A percentile compares a stretch with the other conserved stretches of the same genome.
These are phyloP conservation scores for Glaucidium brasilianum DNA, from an alignment of 2,113 vertebrate species.

Conservation along the genomic window DNA sequence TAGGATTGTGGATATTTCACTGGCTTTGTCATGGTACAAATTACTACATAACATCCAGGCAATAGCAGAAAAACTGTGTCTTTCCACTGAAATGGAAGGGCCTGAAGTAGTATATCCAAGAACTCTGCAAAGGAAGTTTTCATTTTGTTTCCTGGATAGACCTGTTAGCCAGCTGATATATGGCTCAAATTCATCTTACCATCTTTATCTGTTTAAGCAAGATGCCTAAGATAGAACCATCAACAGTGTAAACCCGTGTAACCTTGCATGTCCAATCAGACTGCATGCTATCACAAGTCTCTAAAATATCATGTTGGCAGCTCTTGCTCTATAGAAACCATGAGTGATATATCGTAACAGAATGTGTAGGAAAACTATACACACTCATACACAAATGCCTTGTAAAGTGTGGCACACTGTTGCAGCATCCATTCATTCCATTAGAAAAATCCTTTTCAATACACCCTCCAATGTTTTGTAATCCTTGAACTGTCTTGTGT, in stretches of 20 bases:
- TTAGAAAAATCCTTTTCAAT: neutral
- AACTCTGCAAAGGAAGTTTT: neutral
- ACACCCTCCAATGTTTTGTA: neutral
- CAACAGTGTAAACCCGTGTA: neutral
- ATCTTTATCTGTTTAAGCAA: neutral
- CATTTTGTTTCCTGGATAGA: neutral
- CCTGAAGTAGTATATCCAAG: neutral
- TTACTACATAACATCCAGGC: neutral
- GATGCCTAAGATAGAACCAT: neutral
- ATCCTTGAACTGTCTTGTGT: neutral
- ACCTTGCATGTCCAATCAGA: neutral
- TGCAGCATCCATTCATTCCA: neutral
- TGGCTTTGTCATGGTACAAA: neutral
- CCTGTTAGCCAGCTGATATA: neutral
- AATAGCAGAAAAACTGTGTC: neutral
- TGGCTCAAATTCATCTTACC: neutral
- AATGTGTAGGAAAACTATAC: neutral
- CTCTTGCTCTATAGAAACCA: neutral
- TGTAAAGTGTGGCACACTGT: neutral
- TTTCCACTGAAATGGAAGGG: neutral
- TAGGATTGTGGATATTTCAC: neutral
- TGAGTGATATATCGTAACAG: neutral
- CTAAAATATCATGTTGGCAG: neutral
- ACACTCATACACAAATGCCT: neutral
- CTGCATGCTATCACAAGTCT: neutral